phyloP scores from a whole-genome alignment of 2,113 vertebrate species.

The Empidonax traillii region DNA sequence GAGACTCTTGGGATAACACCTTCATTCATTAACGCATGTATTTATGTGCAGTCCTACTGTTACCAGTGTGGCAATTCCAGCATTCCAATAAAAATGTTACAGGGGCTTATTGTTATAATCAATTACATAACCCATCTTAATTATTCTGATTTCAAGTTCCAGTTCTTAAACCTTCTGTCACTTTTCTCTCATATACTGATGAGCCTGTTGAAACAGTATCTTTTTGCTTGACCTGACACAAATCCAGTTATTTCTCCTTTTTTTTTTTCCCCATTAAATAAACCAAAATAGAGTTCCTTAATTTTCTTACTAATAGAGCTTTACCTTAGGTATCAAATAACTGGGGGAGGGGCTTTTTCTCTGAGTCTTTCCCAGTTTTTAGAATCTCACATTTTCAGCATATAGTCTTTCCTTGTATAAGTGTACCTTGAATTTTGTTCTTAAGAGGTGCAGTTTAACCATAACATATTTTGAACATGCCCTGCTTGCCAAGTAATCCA shows the following conservation, averaged over 20 bases:
- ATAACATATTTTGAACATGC: background rate
- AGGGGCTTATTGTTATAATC: background rate
- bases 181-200: background rate
- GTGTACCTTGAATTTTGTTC: background rate
- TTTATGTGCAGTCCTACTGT: background rate
- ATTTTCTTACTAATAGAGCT: background rate
- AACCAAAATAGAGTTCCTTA: background rate
- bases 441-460: background rate
- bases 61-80: background rate
- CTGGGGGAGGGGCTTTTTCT: accelerated
- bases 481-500: background rate
- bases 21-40: background rate
- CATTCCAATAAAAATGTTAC: background rate
- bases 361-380: background rate
- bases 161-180: background rate
- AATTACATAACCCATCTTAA: background rate
- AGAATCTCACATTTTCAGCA: background rate
- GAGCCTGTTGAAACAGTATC: background rate
- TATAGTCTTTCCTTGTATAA: background rate
- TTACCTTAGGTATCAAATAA: background rate
- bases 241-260: background rate
- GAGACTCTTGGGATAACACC: background rate
- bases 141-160: background rate
- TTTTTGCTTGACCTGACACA: background rate
- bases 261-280: background rate